Evolutionary conservation across 2,113 vertebrate genomes (phyloP).

Genomic region (Cryptotis parvus): DNA sequence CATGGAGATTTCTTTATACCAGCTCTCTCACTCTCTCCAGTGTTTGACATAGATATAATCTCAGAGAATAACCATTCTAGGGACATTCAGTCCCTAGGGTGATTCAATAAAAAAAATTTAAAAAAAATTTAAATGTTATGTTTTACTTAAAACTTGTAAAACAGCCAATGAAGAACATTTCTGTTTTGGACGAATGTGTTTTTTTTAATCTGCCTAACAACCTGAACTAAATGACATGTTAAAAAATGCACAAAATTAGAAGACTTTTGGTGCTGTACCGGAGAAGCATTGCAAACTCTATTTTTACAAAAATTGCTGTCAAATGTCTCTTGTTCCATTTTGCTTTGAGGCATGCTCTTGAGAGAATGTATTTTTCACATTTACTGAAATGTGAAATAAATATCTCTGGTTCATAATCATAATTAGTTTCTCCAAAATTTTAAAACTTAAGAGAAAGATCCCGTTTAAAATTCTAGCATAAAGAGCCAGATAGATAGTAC

Average conservation of each 20-base stretch:
- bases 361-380: too few relatives aligned
- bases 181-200: not conserved
- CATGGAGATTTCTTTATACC: too few relatives aligned
- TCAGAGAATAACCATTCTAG: too few relatives aligned
- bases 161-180: not conserved
- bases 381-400: too few relatives aligned
- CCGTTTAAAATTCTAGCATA: not conserved
- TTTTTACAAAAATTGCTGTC: not conserved
- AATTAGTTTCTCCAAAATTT: not conserved
- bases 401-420: too few relatives aligned
- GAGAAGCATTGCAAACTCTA: not conserved
- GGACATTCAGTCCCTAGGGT: too few relatives aligned
- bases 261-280: not conserved
- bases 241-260: not conserved
- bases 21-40: too few relatives aligned
- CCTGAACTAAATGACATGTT: slow-evolving; percentile 5
- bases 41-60: too few relatives aligned
- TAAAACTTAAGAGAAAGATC: not conserved
- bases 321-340: not conserved
- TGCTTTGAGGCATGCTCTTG: not conserved
- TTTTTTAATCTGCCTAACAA: slow-evolving; percentile 43
- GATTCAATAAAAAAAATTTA: too few relatives aligned
- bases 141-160: not conserved
- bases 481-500: too few relatives aligned
- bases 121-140: too few relatives aligned